Evolutionary conservation across 2,797 vertebrate species (phyloP).

Genomic region (Cirrhinus mrigala): DNA sequence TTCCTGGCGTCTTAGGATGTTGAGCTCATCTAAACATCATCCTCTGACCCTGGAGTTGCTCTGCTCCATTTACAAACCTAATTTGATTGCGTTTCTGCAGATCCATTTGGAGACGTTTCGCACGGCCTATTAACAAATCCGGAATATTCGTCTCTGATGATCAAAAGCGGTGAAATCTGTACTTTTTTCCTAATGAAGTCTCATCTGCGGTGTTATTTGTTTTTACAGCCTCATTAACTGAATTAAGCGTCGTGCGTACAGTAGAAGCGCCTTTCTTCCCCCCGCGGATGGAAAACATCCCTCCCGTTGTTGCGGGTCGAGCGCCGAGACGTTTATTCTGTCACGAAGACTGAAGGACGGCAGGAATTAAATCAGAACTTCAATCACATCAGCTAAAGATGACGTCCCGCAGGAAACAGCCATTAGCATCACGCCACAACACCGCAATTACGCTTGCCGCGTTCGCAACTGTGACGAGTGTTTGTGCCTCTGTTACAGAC

Average conservation of each 20-base stretch:
- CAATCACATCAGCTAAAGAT: slow-evolving; percentile 79
- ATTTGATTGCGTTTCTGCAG: slow-evolving; percentile 32
- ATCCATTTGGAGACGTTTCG: not conserved
- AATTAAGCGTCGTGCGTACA: slow-evolving; percentile 57
- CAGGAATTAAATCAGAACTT: slow-evolving; percentile 81
- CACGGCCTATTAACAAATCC: slow-evolving; percentile 17
- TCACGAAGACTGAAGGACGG: slow-evolving; percentile 72
- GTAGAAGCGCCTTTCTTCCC: slow-evolving; percentile 43
- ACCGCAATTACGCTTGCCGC: slow-evolving; percentile 74
- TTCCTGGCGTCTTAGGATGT: too few species aligned
- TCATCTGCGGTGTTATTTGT: slow-evolving; percentile 45
- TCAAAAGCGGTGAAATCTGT: slow-evolving; percentile 41
- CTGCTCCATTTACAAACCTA: slow-evolving; percentile 32
- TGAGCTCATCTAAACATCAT: not conserved
- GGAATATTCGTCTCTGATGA: slow-evolving; percentile 49
- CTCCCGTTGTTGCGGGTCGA: slow-evolving; percentile 2
- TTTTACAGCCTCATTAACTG: slow-evolving; percentile 60
- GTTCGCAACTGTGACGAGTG: slow-evolving; percentile 66
- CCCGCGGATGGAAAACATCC: slow-evolving; percentile 41
- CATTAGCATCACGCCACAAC: slow-evolving; percentile 68
- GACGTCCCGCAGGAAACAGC: slow-evolving; percentile 64
- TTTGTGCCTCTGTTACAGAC: slow-evolving; percentile 41
- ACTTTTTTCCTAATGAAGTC: slow-evolving; percentile 56
- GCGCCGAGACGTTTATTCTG: slow-evolving; percentile 22
- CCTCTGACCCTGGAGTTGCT: slow-evolving; percentile 52